Evolutionary conservation across 2,797 vertebrate species (phyloP), one percentile per base, ranked within the genome.

Genomic region (Pachyuromys duprasi): DNA sequence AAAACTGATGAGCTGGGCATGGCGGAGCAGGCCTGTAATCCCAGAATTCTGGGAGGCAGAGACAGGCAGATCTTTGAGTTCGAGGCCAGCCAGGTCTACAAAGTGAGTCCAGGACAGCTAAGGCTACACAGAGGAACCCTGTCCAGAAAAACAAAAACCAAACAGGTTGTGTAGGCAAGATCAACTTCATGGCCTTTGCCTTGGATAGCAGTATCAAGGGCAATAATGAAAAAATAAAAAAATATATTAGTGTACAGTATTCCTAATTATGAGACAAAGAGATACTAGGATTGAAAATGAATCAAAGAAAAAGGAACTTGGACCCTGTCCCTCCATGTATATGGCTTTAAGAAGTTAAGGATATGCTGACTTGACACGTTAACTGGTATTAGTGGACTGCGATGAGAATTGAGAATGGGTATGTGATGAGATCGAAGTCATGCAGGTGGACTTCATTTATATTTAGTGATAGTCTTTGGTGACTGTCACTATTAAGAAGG

Each of bases 271-370:
- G 63, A 89, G 22, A 39, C 8, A 83, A 45, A 72, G 1, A 62
- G 31, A 82, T 13, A 26, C 33, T 79, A 80, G 53, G 33, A 53
- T 5, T 60, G 9, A 92, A 62, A 72, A 28, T 22, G 2, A 18
- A 76, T 14, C 49, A 55, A 75, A 74, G 36, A 1, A 15, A 86
- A 86, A 82, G 1, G 88, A 75, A 65, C 49, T 63, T 70, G 8
- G 49, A 12, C 8, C 80, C 2, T 45, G 0, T 49, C 12, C 39
- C 89, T 86, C 55, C 65, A 42, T 62, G 36, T 82, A 79, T 6
- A 53, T 76, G 69, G 39, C 57, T 84, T 74, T 55, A 63, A 39
- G 15, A 92, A 42, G 22, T 39, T 36, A 65, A 95, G 80, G 11
- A 22, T 5, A 65, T 57, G 57, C 20, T 86, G 22, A 53, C 4